Evolutionary conservation across 92 coral and sea anemone genomes (phyloP), one percentile per base, ranked within the genome.

Genomic region (Meandrina meandrites): DNA sequence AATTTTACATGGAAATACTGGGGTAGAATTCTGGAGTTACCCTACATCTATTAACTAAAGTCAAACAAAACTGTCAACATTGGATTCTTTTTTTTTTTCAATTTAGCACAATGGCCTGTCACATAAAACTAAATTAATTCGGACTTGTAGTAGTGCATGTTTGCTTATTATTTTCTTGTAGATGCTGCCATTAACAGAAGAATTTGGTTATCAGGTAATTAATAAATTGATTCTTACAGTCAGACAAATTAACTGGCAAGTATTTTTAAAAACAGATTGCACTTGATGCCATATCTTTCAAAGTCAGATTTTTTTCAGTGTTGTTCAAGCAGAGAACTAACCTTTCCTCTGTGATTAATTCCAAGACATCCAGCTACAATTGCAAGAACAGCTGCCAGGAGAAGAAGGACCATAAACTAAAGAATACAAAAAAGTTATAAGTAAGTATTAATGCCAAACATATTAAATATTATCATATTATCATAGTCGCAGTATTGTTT

Each of bases 291-390:
- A 48, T 48, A 4, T 7, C 53, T n/a, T n/a, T n/a, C n/a, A n/a
- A n/a, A n/a, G n/a, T n/a, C 53, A 4, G 12, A 7, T 48, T 48
- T 48, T 0, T 7, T 2, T 2, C 45, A 40, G 9, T 1, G 9
- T 48, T 48, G 53, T 48, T 48, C 53, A 48, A 48, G 53, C 14
- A 48, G 53, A 48, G 53, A 48, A 48, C 53, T 13, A 72, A 83
- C 86, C 75, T 53, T 72, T 2, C 53, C 35, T 15, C 16, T 18
- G 53, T 53, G 14, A 36, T 5, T 16, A 24, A 71, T 8, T 53
- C 79, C 86, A 50, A 83, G 6, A 32, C 54, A 34, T 51, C 86
- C 86, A 53, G 79, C 86, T 50, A 83, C 51, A 50, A 83, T 24
- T 72, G 86, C 70, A 2, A 48, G 54, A 72, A 83, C 18, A 50